These are phyloP conservation scores for Malurus leucopterus DNA, from an alignment of 2,797 vertebrate genomes.

Conservation along the genomic window DNA sequence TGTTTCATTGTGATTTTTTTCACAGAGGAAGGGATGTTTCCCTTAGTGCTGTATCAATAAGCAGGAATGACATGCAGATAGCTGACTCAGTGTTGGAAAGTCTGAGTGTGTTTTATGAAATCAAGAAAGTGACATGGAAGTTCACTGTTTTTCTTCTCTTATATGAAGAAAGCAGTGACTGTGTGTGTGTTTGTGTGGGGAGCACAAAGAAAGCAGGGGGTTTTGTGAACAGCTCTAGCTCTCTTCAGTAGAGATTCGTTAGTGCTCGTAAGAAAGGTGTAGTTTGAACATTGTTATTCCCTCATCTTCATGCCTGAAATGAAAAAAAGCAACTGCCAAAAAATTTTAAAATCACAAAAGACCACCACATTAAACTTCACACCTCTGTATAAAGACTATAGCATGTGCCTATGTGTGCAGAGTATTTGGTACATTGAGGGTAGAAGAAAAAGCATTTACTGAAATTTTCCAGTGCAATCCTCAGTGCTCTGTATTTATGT, in stretches of 20 bases:
- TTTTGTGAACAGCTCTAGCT: background rate
- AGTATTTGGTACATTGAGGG: background rate
- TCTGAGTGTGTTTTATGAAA: constrained; percentile 45
- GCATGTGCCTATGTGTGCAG: accelerated
- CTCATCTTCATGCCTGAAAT: background rate
- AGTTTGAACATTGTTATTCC: background rate
- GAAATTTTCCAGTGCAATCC: background rate
- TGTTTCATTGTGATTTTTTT: constrained; percentile 65
- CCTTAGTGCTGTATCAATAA: constrained; percentile 61
- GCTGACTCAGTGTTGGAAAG: constrained; percentile 42
- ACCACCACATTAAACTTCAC: accelerated
- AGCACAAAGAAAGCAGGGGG: background rate
- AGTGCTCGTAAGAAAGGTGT: background rate
- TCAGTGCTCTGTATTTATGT: background rate
- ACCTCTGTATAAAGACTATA: background rate
- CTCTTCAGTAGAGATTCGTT: background rate
- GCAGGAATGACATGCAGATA: constrained; percentile 50
- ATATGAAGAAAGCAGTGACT: constrained; percentile 21
- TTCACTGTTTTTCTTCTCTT: constrained; percentile 35
- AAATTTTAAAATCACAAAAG: background rate
- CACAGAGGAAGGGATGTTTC: constrained; percentile 57
- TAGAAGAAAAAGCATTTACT: background rate
- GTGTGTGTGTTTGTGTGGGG: background rate
- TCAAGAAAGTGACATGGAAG: constrained; percentile 49
- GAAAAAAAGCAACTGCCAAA: background rate